Evolutionary conservation across 2,113 vertebrate species (phyloP).

Genomic region (Cricetomys ansorgei): DNA sequence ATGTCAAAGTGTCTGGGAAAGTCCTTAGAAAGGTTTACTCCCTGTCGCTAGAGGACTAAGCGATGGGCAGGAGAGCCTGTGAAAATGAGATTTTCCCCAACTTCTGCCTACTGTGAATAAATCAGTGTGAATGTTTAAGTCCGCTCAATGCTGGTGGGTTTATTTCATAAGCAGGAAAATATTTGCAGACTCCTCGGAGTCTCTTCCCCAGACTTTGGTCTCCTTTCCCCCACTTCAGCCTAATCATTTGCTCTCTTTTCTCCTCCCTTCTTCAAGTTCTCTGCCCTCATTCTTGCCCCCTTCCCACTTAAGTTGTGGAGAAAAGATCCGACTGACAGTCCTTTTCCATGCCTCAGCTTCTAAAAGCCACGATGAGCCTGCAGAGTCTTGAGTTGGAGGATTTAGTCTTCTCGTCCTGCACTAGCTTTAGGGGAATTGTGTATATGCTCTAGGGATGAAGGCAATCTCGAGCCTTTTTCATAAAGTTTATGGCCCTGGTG

Average conservation of each 20-base stretch:
- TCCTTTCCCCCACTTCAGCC: neutral
- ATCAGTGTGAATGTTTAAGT: slow-evolving; percentile 67
- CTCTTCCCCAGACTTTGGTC: neutral
- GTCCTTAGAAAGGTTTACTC: slow-evolving; percentile 74
- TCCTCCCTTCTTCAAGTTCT: neutral
- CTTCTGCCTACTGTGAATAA: slow-evolving; percentile 71
- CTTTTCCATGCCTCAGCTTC: neutral
- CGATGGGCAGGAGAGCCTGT: slow-evolving; percentile 47
- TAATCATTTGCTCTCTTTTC: neutral
- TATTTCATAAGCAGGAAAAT: slow-evolving; percentile 54
- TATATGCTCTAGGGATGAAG: slow-evolving; percentile 80
- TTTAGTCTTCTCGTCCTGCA: slow-evolving; percentile 70
- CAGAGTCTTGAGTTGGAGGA: slow-evolving; percentile 12
- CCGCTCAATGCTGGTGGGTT: slow-evolving; percentile 29
- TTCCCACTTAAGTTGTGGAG: neutral
- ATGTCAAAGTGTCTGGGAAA: slow-evolving; percentile 69
- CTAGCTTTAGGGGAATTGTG: slow-evolving; percentile 79
- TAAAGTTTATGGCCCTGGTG: slow-evolving; percentile 81
- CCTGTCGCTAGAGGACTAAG: slow-evolving; percentile 62
- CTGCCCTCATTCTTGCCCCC: neutral
- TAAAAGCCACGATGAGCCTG: neutral
- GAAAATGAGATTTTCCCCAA: slow-evolving; percentile 75
- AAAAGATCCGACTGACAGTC: neutral
- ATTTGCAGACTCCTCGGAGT: neutral
- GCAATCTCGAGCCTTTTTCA: slow-evolving; percentile 75